Evolutionary conservation across 2,113 vertebrate genomes (phyloP), one percentile per base, ranked within the genome.

Genomic region (Dasyornis broadbenti): DNA sequence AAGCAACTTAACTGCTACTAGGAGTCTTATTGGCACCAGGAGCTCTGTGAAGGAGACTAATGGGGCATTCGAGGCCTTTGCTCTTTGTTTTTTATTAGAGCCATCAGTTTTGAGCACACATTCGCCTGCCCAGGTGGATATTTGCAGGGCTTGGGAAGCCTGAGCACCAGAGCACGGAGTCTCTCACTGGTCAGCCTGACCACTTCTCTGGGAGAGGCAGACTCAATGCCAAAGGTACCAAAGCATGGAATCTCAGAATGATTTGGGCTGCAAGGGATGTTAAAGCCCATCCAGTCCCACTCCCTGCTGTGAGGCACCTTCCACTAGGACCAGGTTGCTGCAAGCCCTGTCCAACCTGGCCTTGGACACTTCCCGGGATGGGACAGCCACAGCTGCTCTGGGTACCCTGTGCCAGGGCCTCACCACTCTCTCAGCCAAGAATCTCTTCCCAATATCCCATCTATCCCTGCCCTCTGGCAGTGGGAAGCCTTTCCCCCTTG

Each of bases 1-100:
- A 56, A 91, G 50, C 35, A 64, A 68, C 73, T 47, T 66, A n/a
- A 47, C 54, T 5, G 5, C 63, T 66, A 1, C 61, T 20, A 11
- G 60, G 88, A 40, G 59, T 54, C 93, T 96, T 92, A 94, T 89
- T 93, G 53, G 88, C 44, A 61, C 71, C 9, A 56, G 87, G 49
- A 93, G 61, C 53, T 79, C 65, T 69, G 61, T 26, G 66, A 85
- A 69, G 10, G 40, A 81, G 66, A 82, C 47, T 56, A 50, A 68
- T 9, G 35, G 28, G 30, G 26, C 37, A 53, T 69, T 64, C 1
- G 4, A 57, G 53, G 52, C 52, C 52, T 83, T 73, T 86, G 52
- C 89, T 75, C 47, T 54, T 70, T 72, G 45, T 13, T 26, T 94
- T 85, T 88, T 86, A 73, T 89, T 93, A 66, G 68, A 92, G 76